Evolutionary conservation across 2,797 vertebrate genomes (phyloP).

Genomic region (Podarcis lilfordi): DNA sequence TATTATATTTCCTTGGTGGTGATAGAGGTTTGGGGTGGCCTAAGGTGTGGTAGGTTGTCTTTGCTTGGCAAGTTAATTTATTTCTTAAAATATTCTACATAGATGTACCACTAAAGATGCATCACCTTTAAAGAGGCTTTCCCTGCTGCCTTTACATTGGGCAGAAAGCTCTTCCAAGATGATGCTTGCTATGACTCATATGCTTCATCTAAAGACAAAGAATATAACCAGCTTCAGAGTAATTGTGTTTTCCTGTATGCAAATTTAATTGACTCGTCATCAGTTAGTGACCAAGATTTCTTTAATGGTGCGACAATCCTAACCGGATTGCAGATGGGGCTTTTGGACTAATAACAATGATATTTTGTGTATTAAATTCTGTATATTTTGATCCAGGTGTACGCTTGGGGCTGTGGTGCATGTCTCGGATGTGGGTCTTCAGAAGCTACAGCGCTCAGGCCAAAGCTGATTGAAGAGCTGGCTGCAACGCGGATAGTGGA

Average conservation of each 20-base stretch:
- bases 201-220: not conserved
- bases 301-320: not conserved
- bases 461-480: constrained; percentile 84
- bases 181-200: not conserved
- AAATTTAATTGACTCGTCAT: not conserved
- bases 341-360: not conserved
- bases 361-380: not conserved
- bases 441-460: constrained; percentile 84
- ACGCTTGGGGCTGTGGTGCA: constrained; percentile 85
- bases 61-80: too few relatives aligned
- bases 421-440: constrained; percentile 86
- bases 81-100: not conserved
- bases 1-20: too few relatives aligned
- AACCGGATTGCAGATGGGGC: not conserved
- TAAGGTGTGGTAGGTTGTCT: too few relatives aligned
- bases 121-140: not conserved
- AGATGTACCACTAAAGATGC: not conserved
- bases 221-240: not conserved
- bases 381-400: constrained; percentile 75
- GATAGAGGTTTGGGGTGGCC: too few relatives aligned
- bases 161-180: not conserved
- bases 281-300: not conserved
- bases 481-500: constrained; percentile 85
- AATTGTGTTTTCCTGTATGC: not conserved
- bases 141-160: too few relatives aligned